Evolutionary conservation across 2,888 invertebrate genomes (phyloP), one percentile per base, ranked within the genome.

Genomic region (Epistrophe eligans): DNA sequence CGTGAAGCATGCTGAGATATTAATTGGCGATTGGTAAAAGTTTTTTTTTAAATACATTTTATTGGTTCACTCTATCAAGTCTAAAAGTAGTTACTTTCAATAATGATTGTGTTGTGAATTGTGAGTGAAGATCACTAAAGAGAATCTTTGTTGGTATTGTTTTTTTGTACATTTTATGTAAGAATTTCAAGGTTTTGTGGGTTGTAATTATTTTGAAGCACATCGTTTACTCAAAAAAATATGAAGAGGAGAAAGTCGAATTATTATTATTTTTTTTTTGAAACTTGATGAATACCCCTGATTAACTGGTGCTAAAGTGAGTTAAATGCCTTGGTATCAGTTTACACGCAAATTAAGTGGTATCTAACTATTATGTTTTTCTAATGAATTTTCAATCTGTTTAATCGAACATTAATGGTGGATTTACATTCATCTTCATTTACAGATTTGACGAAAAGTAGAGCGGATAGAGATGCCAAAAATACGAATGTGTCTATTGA

Each of bases 11-110:
- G 60, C 67, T 77, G 77, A 81, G 80, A 67, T 71, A 81, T 80
- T 80, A 79, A 84, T 77, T 84, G 77, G 77, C 57, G 77, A 81
- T 80, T 66, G 84, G 81, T 81, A 84, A 84, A 84, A 77, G 81
- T 84, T 64, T 52, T 80, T n/a, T 84, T 50, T 50, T 13, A 70
- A 52, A 64, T 73, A 62, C 32, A 52, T 67, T 62, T 70, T 67
- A 74, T 81, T 71, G 72, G 79, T 79, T 80, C 57, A 67, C 67
- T 67, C 19, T 35, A 67, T 67, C 50, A 50, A 17, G 35, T 13
- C 48, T 24, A 43, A 64, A 17, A 72, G 32, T 64, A 24, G 52
- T 77, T 77, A 57, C 58, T 70, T 67, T 67, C 67, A 50, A 67
- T 67, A 64, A 64, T 50, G 32, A 50, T 50, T 35, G 35, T 67